A percentile compares a stretch with the other conserved stretches of the same genome.
phyloP scores from a whole-genome alignment of 2,797 vertebrate genomes.

The Rhinogobio ventralis region DNA sequence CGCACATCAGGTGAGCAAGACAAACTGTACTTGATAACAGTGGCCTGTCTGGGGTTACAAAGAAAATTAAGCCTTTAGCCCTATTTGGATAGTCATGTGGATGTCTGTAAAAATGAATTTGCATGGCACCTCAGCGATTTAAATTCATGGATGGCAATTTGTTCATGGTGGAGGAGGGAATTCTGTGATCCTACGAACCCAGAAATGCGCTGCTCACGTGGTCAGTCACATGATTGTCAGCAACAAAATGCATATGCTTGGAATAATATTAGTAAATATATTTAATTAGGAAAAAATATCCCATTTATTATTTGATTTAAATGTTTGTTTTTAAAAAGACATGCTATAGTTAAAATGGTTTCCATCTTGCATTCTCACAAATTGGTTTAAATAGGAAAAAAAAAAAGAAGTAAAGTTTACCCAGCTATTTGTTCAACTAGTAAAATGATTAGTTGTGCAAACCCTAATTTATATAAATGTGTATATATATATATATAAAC shows the following conservation, averaged over 20 bases:
- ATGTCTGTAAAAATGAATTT: not conserved
- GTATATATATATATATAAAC: too few relatives aligned
- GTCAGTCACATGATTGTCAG: not conserved
- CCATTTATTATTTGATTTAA: too few relatives aligned
- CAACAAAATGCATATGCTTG: not conserved
- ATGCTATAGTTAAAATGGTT: not conserved
- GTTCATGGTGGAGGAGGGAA: not conserved
- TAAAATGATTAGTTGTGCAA: not conserved
- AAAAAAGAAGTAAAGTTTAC: too few relatives aligned
- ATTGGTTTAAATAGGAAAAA: too few relatives aligned
- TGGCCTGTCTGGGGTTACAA: not conserved
- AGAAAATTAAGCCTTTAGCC: not conserved
- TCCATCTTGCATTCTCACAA: not conserved
- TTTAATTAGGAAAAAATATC: not conserved
- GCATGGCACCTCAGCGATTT: not conserved
- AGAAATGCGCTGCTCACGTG: not conserved
- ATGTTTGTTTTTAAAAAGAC: too few relatives aligned
- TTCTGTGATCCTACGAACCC: not conserved
- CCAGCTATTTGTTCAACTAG: fast-evolving
- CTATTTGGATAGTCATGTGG: not conserved
- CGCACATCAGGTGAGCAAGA: constrained; percentile 82
- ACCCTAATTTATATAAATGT: not conserved
- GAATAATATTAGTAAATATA: not conserved
- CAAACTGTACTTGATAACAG: not conserved
- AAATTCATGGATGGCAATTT: not conserved